These are phyloP conservation scores for Agriopis aurantiaria DNA, from an alignment of 2,888 invertebrate species.

Conservation along the genomic window DNA sequence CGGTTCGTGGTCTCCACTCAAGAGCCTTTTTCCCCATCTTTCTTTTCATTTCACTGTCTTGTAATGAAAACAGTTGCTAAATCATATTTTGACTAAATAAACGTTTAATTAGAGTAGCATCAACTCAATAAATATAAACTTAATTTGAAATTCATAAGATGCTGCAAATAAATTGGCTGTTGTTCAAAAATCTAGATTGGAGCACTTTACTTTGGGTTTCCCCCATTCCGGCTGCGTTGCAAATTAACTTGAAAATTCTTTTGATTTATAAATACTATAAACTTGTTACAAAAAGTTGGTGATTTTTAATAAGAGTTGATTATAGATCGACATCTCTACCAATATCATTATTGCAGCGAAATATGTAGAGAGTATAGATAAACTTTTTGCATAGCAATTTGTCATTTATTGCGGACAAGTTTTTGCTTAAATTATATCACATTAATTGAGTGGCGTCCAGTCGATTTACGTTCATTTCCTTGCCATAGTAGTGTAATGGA, in stretches of 20 bases:
- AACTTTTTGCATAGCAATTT: conserved; percentile 71
- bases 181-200: conserved; percentile 28
- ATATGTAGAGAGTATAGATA: conserved; percentile 21
- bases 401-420: conserved; percentile 70
- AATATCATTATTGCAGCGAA: conserved; percentile 38
- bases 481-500: conserved; percentile 67
- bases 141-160: conserved; percentile 24
- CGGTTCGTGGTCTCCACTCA: too few species aligned
- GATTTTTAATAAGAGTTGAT: not conserved
- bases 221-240: conserved; percentile 6
- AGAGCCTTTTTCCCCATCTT: too few species aligned
- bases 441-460: conserved; percentile 68
- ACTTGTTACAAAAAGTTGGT: not conserved
- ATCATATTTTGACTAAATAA: not conserved
- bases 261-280: conserved; percentile 14
- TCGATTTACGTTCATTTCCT: conserved; percentile 63
- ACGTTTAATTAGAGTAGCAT: conserved; percentile 2
- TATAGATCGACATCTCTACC: not conserved
- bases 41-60: not conserved
- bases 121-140: conserved; percentile 6
- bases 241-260: conserved; percentile 19
- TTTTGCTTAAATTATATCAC: conserved; percentile 74
- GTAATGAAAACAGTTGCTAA: not conserved
- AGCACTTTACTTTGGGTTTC: conserved; percentile 21
- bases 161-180: conserved; percentile 17